These are phyloP conservation scores for Oscheius myriophilus DNA, from an alignment of 2,888 invertebrate species.

Conservation along the genomic window DNA sequence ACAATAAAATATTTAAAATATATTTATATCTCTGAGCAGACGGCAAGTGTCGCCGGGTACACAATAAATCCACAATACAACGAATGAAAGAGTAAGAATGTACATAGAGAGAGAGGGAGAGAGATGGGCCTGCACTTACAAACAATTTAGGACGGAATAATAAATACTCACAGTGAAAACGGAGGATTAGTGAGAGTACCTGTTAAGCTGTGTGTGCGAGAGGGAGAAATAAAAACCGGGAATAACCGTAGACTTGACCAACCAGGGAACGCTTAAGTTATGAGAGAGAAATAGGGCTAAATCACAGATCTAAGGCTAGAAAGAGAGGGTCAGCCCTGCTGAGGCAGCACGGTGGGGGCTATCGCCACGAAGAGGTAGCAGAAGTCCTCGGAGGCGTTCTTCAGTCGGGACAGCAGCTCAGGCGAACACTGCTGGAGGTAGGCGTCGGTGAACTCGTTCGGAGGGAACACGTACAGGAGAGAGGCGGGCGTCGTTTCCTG, in stretches of 20 bases:
- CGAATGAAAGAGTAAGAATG: constrained; percentile 2
- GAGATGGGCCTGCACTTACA: constrained; percentile 5
- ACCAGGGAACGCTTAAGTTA: neutral
- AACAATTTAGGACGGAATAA: neutral
- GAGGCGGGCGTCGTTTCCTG: constrained; percentile 24
- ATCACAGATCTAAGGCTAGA: constrained; percentile 13
- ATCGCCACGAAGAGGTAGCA: constrained; percentile 30
- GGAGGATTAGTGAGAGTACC: constrained; percentile 6
- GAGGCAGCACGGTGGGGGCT: neutral
- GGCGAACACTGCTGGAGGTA: constrained; percentile 6
- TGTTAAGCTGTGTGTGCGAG: constrained; percentile 8
- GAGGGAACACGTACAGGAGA: constrained; percentile 28
- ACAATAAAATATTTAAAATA: neutral
- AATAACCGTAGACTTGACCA: constrained; percentile 18
- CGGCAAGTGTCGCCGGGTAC: neutral
- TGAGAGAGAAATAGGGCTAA: constrained; percentile 5
- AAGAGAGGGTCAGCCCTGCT: constrained; percentile 12
- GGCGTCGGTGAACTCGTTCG: constrained; percentile 30
- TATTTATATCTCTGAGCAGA: constrained; percentile 21
- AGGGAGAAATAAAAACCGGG: constrained; percentile 22
- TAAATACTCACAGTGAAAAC: neutral
- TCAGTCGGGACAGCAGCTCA: constrained; percentile 12
- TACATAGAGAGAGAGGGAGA: constrained; percentile 15
- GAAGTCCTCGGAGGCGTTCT: constrained; percentile 13
- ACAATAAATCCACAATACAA: neutral